A percentile compares a stretch with the other conserved stretches of the same genome.
Evolutionary conservation across 2,113 vertebrate species (phyloP).

Genomic region (Myrmecophaga tridactyla): DNA sequence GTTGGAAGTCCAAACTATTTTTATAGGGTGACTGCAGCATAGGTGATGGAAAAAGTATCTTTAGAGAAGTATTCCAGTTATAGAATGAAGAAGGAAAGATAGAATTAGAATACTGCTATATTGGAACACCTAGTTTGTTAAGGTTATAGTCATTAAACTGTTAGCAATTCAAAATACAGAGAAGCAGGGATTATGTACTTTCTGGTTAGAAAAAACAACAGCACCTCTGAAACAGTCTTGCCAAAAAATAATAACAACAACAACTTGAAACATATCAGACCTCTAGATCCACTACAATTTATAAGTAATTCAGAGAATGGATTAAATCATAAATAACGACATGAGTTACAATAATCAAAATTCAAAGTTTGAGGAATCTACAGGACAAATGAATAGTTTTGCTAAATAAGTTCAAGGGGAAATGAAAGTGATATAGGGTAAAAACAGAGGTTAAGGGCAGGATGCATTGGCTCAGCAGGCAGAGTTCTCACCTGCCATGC

Average conservation of each 20-base stretch:
- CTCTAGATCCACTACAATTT: background rate
- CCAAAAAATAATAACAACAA: too few relatives aligned
- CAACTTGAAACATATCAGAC: too few relatives aligned
- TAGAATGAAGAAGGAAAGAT: background rate
- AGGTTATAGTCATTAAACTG: background rate
- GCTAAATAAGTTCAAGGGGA: background rate
- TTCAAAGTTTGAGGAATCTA: background rate
- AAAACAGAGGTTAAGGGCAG: background rate
- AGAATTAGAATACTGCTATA: too few relatives aligned
- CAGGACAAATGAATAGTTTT: background rate
- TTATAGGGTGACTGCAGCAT: background rate
- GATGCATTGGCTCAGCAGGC: too few relatives aligned
- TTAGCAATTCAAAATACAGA: background rate
- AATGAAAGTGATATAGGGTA: background rate
- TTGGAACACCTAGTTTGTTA: background rate
- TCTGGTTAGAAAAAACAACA: background rate
- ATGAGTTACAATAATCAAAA: background rate
- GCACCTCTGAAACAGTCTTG: background rate
- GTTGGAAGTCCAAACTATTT: background rate
- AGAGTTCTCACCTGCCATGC: too few relatives aligned
- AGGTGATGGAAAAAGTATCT: background rate
- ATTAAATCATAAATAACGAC: background rate
- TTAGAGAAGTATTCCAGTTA: background rate
- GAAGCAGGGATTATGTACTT: background rate
- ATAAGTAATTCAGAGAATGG: background rate